A percentile compares a stretch with the other conserved stretches of the same genome.
Evolutionary conservation across 2,888 invertebrate species (phyloP).

Genomic region (Corbicula japonica): DNA sequence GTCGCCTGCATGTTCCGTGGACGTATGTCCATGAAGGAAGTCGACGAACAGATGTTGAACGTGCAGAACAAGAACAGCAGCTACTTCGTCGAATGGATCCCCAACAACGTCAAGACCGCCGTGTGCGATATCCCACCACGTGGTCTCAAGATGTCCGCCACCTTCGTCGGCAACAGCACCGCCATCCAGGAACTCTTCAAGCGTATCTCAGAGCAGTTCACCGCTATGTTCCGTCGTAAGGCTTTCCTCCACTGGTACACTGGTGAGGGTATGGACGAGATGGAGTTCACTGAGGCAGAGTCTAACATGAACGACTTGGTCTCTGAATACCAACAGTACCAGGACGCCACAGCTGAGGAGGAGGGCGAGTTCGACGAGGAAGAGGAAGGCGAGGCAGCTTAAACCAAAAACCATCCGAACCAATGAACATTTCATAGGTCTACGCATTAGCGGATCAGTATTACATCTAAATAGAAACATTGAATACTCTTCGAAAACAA

Average conservation of each 20-base stretch:
- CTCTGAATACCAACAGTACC: no score
- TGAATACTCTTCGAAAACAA: no score
- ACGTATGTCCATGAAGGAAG: slow-evolving; percentile 86
- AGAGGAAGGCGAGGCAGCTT: no score
- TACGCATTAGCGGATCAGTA: no score
- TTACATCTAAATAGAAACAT: no score
- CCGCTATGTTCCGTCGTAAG: slow-evolving; percentile 97
- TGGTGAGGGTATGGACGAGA: slow-evolving; percentile 98
- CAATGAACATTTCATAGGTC: no score
- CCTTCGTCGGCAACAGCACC: slow-evolving; percentile 91
- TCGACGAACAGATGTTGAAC: slow-evolving; percentile 94
- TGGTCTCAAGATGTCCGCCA: slow-evolving; percentile 95
- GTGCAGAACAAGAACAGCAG: slow-evolving; percentile 88
- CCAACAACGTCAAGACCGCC: slow-evolving; percentile 83
- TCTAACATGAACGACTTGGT: no score
- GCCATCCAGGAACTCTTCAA: slow-evolving; percentile 85
- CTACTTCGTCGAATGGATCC: slow-evolving; percentile 85
- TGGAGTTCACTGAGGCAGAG: slow-evolving; percentile 98
- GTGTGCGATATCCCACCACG: slow-evolving; percentile 87
- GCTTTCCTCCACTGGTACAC: slow-evolving; percentile 99
- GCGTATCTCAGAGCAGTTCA: slow-evolving; percentile 85
- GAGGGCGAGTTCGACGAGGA: no score
- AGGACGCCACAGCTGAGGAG: no score
- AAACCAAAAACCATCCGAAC: no score
- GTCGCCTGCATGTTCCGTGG: slow-evolving; percentile 85